These are phyloP conservation scores for Peromyscus attwateri DNA, from an alignment of 2,797 vertebrate genomes.

Conservation along the genomic window DNA sequence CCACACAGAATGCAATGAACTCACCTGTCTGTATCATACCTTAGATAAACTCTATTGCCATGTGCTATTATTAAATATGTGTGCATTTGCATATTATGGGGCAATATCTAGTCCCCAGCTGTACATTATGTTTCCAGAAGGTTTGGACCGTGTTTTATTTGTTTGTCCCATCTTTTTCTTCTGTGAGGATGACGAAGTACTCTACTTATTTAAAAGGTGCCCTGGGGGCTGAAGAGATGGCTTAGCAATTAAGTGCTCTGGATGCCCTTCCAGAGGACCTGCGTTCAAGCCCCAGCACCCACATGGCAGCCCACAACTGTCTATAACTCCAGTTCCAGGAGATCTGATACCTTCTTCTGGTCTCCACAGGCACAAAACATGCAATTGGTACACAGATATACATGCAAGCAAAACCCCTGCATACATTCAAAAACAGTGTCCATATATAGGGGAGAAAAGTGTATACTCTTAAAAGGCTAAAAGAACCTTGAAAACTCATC, in stretches of 20 bases:
- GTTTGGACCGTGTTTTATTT: constrained; percentile 1
- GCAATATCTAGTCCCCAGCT: neutral
- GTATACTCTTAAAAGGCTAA: constrained; percentile 12
- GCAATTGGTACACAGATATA: neutral
- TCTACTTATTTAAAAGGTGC: constrained; percentile 43
- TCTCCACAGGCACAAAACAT: neutral
- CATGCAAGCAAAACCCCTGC: neutral
- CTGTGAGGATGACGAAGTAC: neutral
- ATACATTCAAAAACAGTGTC: neutral
- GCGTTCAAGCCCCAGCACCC: neutral
- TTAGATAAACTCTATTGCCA: neutral
- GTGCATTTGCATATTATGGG: neutral
- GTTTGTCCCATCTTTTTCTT: constrained; percentile 47
- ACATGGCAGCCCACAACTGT: neutral
- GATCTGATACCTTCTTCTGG: neutral
- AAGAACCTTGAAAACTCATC: constrained; percentile 49
- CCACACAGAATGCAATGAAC: neutral
- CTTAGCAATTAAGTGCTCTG: too few species aligned
- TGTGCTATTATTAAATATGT: constrained; percentile 8
- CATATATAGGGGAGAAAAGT: neutral
- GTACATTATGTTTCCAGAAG: neutral
- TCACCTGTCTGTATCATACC: constrained; percentile 21
- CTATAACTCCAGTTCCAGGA: neutral
- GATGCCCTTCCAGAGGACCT: neutral
- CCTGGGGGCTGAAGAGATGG: neutral